Conservation (phyloP, 2,888 invertebrate genomes). For the Prenolepis imparis region DNA sequence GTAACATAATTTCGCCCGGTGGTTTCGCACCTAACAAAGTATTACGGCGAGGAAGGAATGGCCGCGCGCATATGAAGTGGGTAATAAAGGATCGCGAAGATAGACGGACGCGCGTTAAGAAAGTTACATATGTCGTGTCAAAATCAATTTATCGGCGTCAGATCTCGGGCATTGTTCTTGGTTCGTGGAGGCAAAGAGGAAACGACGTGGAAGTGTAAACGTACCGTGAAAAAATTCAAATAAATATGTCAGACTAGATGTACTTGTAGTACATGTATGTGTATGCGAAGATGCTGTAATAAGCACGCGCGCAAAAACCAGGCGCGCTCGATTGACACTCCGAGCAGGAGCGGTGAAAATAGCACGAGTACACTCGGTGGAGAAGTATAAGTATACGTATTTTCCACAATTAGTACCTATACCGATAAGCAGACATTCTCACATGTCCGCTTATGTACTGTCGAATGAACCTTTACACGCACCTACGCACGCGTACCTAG, state of each 20-base stretch:
- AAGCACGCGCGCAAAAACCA: slow-evolving; percentile 23
- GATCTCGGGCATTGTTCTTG: slow-evolving; percentile 85
- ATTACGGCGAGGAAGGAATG: slow-evolving; percentile 17
- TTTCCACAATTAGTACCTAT: slow-evolving; percentile 48
- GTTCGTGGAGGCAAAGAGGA: slow-evolving; percentile 59
- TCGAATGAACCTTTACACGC: slow-evolving; percentile 12
- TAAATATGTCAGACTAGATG: slow-evolving; percentile 39
- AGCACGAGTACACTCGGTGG: not conserved
- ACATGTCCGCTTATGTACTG: not conserved
- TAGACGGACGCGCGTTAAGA: slow-evolving; percentile 66
- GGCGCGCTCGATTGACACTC: slow-evolving; percentile 45
- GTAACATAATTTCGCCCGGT: slow-evolving; percentile 77
- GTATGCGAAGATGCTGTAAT: not conserved
- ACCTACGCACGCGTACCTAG: slow-evolving; percentile 12
- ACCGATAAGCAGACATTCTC: slow-evolving; percentile 23
- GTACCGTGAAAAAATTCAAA: slow-evolving; percentile 64
- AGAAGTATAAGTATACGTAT: slow-evolving; percentile 10
- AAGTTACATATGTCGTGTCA: slow-evolving; percentile 81
- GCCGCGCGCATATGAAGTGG: slow-evolving; percentile 47
- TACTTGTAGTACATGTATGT: not conserved
- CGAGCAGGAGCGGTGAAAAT: slow-evolving; percentile 15
- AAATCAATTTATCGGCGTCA: slow-evolving; percentile 85
- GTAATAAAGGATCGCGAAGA: slow-evolving; percentile 39
- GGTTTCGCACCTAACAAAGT: slow-evolving; percentile 67
- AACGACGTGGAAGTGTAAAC: slow-evolving; percentile 68